A percentile compares a stretch with the other conserved stretches of the same genome.
phyloP scores from a whole-genome alignment of 1,140 invertebrate species.

The Charaxes varanes region DNA sequence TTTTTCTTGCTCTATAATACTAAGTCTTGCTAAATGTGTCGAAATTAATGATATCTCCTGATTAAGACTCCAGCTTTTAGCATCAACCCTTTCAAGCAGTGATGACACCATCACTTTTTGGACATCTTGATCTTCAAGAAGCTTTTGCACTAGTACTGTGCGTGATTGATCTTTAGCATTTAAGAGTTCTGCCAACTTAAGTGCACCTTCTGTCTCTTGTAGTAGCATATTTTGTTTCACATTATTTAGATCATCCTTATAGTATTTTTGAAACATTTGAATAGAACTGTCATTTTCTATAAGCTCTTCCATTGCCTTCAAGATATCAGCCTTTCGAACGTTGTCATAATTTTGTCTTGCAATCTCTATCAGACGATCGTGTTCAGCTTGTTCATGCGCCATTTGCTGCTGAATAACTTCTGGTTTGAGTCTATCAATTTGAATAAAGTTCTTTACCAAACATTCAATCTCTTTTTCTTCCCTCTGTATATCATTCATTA shows the following conservation, averaged over 20 bases:
- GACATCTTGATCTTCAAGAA: constrained; percentile 80
- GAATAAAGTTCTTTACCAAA: constrained; percentile 79
- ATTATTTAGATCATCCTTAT: constrained; percentile 76
- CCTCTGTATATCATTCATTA: constrained; percentile 75
- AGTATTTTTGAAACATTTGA: constrained; percentile 74
- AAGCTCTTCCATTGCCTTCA: constrained; percentile 79
- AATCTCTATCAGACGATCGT: constrained; percentile 75
- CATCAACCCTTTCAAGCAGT: constrained; percentile 83
- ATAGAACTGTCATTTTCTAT: constrained; percentile 77
- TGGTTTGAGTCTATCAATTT: constrained; percentile 74
- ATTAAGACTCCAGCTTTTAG: constrained; percentile 82
- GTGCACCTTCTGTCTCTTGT: constrained; percentile 72
- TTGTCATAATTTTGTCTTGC: constrained; percentile 72
- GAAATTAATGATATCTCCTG: constrained; percentile 87
- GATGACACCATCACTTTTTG: constrained; percentile 84
- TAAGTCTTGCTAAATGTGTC: constrained; percentile 82
- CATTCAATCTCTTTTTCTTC: constrained; percentile 79
- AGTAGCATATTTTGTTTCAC: constrained; percentile 75
- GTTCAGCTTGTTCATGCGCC: constrained; percentile 78
- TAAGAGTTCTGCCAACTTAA: constrained; percentile 76
- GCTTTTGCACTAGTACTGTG: constrained; percentile 74
- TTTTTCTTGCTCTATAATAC: constrained; percentile 83
- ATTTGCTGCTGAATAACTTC: constrained; percentile 77
- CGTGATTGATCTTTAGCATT: constrained; percentile 77
- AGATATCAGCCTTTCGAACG: constrained; percentile 71